Evolutionary conservation across 1,140 invertebrate species (phyloP).

Genomic region (Metaphire vulgaris): DNA sequence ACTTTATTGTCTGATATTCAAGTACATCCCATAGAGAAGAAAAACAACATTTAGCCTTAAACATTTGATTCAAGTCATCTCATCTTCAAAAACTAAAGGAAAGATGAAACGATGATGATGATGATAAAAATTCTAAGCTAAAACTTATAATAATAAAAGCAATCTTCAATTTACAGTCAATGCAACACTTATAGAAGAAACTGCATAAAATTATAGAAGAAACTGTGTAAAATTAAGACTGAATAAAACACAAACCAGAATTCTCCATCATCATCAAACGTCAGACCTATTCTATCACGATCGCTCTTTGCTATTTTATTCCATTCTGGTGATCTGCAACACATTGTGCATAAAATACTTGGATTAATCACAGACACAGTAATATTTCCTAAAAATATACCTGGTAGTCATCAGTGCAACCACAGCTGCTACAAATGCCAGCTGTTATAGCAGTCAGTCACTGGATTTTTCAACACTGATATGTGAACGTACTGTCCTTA

Average conservation of each 20-base stretch:
- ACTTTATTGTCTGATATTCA: too few relatives aligned
- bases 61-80: too few relatives aligned
- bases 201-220: too few relatives aligned
- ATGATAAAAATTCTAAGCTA: too few relatives aligned
- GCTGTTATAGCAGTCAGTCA: neutral
- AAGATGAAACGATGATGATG: too few relatives aligned
- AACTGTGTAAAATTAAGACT: too few relatives aligned
- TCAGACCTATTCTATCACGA: constrained; percentile 81
- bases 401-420: neutral
- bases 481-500: neutral
- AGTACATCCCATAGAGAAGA: too few relatives aligned
- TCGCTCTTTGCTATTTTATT: constrained; percentile 81
- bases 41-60: too few relatives aligned
- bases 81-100: too few relatives aligned
- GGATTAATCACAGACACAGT: neutral
- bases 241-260: constrained; percentile 70
- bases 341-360: neutral
- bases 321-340: constrained; percentile 66
- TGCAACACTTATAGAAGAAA: too few relatives aligned
- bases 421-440: neutral
- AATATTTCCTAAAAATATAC: neutral
- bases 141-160: too few relatives aligned
- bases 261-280: constrained; percentile 91
- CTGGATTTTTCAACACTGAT: neutral
- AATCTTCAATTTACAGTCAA: too few relatives aligned